Conservation (phyloP, 2,888 invertebrate genomes). For the Melanargia galathea region DNA sequence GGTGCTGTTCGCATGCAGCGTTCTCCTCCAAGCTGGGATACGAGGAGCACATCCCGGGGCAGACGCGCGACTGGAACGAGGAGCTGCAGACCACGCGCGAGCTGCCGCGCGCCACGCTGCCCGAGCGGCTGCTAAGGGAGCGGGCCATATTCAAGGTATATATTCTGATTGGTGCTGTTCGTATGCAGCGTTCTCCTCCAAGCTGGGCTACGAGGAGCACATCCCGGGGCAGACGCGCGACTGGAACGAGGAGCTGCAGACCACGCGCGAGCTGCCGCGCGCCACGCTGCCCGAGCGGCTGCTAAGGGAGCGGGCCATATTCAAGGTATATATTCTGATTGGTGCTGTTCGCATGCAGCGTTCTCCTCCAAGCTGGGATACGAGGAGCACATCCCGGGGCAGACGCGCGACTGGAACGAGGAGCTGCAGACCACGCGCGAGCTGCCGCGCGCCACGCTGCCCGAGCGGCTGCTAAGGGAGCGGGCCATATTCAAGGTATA, state of each 20-base stretch:
- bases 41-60: too few relatives aligned
- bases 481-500: slow-evolving; percentile 90
- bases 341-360: too few relatives aligned
- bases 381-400: slow-evolving; percentile 99
- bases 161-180: too few relatives aligned
- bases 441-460: slow-evolving; percentile 94
- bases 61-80: too few relatives aligned
- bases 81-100: too few relatives aligned
- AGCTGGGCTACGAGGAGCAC: too few relatives aligned
- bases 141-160: too few relatives aligned
- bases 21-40: slow-evolving; percentile 99
- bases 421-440: slow-evolving; percentile 99
- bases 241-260: slow-evolving; percentile 99
- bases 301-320: slow-evolving; percentile 96
- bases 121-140: too few relatives aligned
- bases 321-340: too few relatives aligned
- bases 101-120: too few relatives aligned
- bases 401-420: slow-evolving; percentile 99
- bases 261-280: slow-evolving; percentile 96
- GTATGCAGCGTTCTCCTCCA: too few relatives aligned
- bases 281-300: slow-evolving; percentile 96
- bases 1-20: slow-evolving; percentile 76
- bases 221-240: slow-evolving; percentile 99
- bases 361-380: too few relatives aligned
- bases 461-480: slow-evolving; percentile 96